Evolutionary conservation across 2,113 vertebrate species (phyloP), one percentile per base, ranked within the genome.

Genomic region (Pseudonaja textilis): DNA sequence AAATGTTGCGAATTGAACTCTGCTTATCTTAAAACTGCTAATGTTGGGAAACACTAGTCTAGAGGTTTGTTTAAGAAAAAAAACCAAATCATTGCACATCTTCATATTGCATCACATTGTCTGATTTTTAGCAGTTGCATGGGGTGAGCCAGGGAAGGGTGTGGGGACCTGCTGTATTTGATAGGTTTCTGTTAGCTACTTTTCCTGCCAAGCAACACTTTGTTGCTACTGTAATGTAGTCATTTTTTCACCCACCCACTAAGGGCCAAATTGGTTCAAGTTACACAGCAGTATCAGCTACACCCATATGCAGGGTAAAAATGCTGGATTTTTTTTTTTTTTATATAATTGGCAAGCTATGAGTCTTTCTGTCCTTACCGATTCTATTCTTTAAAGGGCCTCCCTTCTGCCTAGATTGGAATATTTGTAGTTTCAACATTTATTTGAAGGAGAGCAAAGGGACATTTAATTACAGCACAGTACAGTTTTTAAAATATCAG

Each of bases 221-320:
- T 92, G 92, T 90, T 47, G 85, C 22, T 25, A 18, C 61, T 85
- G 39, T 18, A 91, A 91, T 59, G 87, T 93, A 55, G 10, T 39
- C 56, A 39, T 89, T 93, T 94, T 95, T 93, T 45, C 25, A 93
- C 93, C 90, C 95, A 95, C 91, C 94, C 95, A 55, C 93, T 92
- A 52, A 91, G 85, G 95, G 91, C 93, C 94, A 96, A 95, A 96
- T 94, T 93, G 93, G 55, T 94, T 93, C 91, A 93, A 93, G 95
- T 92, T 74, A 93, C 81, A 20, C 87, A 87, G 89, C 94, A 93
- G 96, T 95, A 94, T 95, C 94, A 94, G 74, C 89, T 92, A 94
- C 94, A 94, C 95, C 93, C 96, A 93, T 92, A 91, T 93, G 93
- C 94, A 92, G 91, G 85, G 55, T 85, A 88, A 81, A 81, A 3